Evolutionary conservation across 2,797 vertebrate genomes (phyloP).

Genomic region (Esox lucius): DNA sequence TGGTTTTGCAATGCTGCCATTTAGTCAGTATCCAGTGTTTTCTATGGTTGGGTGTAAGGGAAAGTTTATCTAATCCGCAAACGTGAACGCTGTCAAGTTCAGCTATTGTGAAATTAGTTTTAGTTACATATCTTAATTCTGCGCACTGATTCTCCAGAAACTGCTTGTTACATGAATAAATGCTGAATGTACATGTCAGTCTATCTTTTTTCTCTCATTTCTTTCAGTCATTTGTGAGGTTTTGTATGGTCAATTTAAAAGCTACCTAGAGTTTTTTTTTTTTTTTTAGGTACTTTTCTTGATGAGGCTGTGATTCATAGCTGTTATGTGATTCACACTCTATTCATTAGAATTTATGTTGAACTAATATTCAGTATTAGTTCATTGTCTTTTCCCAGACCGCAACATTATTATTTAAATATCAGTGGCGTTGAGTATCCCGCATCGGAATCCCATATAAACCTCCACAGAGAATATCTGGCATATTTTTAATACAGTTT

Average conservation of each 20-base stretch:
- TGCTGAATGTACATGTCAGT: not conserved
- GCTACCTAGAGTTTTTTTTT: not conserved
- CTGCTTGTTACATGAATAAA: not conserved
- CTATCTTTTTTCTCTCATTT: not conserved
- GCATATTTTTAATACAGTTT: not conserved
- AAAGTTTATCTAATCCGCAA: not conserved
- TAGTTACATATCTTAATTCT: not conserved
- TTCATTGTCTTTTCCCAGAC: not conserved
- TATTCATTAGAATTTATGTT: constrained; percentile 13
- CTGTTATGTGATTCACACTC: constrained; percentile 8
- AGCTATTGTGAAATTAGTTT: not conserved
- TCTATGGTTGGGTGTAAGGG: not conserved
- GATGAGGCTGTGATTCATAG: constrained; percentile 2
- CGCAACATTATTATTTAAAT: not conserved
- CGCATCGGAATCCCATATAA: not conserved
- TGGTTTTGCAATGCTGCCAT: not conserved
- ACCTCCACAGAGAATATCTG: not conserved
- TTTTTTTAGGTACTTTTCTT: constrained; percentile 5
- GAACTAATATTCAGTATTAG: constrained; percentile 26
- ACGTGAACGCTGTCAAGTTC: not conserved
- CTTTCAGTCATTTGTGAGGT: constrained; percentile 20
- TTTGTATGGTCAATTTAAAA: not conserved
- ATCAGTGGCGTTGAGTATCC: not conserved
- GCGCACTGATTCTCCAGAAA: not conserved
- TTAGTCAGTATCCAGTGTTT: not conserved